Evolutionary conservation across 2,797 vertebrate genomes (phyloP).

Genomic region (Eptatretus atami): DNA sequence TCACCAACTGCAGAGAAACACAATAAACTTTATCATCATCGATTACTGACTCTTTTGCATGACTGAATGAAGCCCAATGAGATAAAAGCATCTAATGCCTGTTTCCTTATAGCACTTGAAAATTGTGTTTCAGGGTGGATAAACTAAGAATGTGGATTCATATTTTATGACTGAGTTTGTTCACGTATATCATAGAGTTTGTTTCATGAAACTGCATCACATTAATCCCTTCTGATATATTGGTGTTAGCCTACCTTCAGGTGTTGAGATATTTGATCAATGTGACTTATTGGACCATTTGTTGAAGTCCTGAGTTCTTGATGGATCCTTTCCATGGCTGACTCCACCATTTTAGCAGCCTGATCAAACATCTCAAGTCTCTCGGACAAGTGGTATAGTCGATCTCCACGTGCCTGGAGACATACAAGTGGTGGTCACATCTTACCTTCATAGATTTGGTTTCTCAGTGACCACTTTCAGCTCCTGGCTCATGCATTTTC

Average conservation of each 20-base stretch:
- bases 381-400: neutral
- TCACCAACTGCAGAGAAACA: neutral
- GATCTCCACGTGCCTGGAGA: neutral
- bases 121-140: too few species aligned
- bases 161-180: neutral
- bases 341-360: neutral
- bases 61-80: too few species aligned
- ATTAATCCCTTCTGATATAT: neutral
- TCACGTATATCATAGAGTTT: neutral
- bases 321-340: neutral
- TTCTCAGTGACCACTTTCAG: neutral
- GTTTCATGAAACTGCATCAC: neutral
- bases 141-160: too few species aligned
- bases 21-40: too few species aligned
- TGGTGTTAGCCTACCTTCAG: neutral
- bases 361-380: conserved; percentile 1
- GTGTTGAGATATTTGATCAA: conserved; percentile 1
- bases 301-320: neutral
- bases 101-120: too few species aligned
- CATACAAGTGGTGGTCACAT: too few species aligned
- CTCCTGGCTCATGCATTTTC: neutral
- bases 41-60: too few species aligned
- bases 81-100: too few species aligned
- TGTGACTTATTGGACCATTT: conserved; percentile 4
- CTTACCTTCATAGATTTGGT: too few species aligned